Evolutionary conservation across 2,888 invertebrate genomes (phyloP), one percentile per base, ranked within the genome.

Genomic region (Mellilla xanthometata): DNA sequence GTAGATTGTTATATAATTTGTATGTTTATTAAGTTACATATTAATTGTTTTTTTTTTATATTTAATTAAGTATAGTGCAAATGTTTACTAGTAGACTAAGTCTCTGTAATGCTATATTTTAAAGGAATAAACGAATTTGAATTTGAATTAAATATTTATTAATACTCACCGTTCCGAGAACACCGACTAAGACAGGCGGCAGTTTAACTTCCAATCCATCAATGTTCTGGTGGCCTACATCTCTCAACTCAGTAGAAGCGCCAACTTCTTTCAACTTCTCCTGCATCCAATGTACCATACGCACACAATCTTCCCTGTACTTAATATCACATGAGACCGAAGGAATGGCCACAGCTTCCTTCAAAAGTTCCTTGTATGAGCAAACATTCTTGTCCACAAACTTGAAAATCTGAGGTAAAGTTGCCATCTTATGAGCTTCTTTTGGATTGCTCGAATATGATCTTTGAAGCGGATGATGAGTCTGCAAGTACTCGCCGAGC

Each of bases 281-380:
- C 40, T 93, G 92, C 36, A 93, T 93, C 96, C 97, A 98, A 54
- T 96, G 88, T 15, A 96, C 93, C 98, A 99, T 98, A 58, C 92
- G 93, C 9, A 93, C 86, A 56, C 97, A 94, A 56, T 99, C 97
- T 9, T 86, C 81, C 31, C 99, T 92, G 54, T 93, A 92, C 49
- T 96, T 94, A 2, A 95, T 93, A 93, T 96, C 97, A 68, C 96
- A 94, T 12, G 99, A 99, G n/a, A 99, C 97, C 3, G 98, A 98
- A 62, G 95, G 95, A 68, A 99, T 99, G 2, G 95, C 96, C 13
- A 99, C 98, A 1, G 95, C 96, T 68, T 97, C 95, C 41, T 92
- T 92, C 44, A 99, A 88, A 51, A 93, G 92, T 33, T 93, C 87
- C 49, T 99, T 95, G 73, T 95, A 99, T 39, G 92, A 90, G 2